Evolutionary conservation across 2,113 vertebrate species (phyloP).

Genomic region (Centropus bengalensis): DNA sequence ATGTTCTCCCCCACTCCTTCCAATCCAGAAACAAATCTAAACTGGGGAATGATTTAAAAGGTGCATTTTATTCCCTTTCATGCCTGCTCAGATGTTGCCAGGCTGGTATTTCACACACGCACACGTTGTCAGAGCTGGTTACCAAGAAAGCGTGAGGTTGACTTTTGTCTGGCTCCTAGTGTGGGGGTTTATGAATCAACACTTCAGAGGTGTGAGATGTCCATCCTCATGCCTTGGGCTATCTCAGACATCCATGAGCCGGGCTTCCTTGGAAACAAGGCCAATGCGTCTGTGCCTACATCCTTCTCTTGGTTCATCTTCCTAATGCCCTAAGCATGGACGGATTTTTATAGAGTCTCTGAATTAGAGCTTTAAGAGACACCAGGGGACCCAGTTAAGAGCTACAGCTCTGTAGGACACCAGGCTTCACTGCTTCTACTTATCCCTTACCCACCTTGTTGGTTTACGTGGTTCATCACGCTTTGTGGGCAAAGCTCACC

Average conservation of each 20-base stretch:
- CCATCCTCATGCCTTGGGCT: background rate
- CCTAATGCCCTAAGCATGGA: background rate
- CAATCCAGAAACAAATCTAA: background rate
- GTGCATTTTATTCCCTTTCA: background rate
- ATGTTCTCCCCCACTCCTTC: background rate
- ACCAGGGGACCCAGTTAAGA: background rate
- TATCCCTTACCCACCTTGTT: background rate
- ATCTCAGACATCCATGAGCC: background rate
- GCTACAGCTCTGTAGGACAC: background rate
- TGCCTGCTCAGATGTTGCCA: background rate
- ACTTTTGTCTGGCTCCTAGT: background rate
- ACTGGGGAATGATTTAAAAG: background rate
- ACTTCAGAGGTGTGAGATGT: background rate
- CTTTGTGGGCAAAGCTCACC: background rate
- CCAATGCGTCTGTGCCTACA: background rate
- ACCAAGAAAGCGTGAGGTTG: background rate
- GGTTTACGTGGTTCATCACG: background rate
- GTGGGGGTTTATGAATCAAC: background rate
- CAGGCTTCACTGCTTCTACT: background rate
- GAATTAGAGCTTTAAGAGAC: background rate
- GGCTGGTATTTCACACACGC: background rate
- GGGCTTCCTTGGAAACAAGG: conserved; percentile 16
- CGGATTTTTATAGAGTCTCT: background rate
- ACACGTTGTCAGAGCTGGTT: background rate
- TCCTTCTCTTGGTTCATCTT: background rate